Base-by-base conservation (phyloP, 2,888 invertebrate genomes). In the Drosophila longiperda region DNA sequence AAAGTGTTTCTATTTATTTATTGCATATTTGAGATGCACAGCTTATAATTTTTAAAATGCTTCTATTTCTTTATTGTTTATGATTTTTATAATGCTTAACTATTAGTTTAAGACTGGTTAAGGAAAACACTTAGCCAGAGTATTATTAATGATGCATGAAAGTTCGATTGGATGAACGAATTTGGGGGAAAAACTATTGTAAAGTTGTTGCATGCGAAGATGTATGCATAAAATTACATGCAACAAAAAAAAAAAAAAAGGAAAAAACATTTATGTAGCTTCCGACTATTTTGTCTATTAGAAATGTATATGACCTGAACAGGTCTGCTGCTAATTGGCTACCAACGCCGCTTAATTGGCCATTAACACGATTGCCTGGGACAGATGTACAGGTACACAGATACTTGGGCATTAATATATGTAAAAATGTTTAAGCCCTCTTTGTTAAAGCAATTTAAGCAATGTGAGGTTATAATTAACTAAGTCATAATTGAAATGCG, bases 391-490 rank as follows among this genome's bases (percentile, higher is more conserved):
- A 70, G 42, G 42, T 26, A 40, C n/a, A 34, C n/a, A 15, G 33
- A 32, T 8, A 34, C 15, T 34, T 11, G 26, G 49, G 49, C 15
- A 66, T 45, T 32, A 34, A 40, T 36, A n/a, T 36, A 49, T 54
- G 32, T 11, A 50, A 4, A 15, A 6, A 23, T 61, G 54, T 66
- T 26, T 57, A 58, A 73, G 66, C 81, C 78, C 63, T 81, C 81
- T 83, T 82, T 79, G 85, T 89, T 89, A 80, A 82, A 83, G 80
- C 85, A 82, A 75, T 76, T 89, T 83, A 75, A 82, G 82, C 84
- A 88, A 88, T 82, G 79, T 71, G 65, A 71, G 79, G 79, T 69
- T 55, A 68, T 75, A 73, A 87, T 82, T 89, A 86, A 77, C 69
- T 74, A 75, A 83, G 61, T 58, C 75, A 80, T 82, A 89, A 84